Conservation (phyloP, 37 sponge, comb jelly and placozoan genomes). For the Amphimedon queenslandica region DNA sequence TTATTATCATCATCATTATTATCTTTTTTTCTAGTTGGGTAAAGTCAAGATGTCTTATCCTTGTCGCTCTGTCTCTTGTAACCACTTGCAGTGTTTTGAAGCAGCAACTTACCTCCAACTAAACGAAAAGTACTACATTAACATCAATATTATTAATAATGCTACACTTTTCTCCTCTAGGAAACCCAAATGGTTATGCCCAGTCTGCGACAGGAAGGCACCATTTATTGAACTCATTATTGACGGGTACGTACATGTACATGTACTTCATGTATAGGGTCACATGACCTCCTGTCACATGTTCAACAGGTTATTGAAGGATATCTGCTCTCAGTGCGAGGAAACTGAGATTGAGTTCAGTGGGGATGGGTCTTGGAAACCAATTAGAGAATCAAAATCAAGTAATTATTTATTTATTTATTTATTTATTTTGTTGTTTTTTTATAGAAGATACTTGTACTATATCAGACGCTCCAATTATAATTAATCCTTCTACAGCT, state of each 20-base stretch:
- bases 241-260: constrained; percentile 78
- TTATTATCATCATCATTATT: not conserved
- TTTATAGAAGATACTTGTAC: not conserved
- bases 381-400: too few species aligned
- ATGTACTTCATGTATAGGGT: too few species aligned
- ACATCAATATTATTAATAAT: too few species aligned
- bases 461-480: not conserved
- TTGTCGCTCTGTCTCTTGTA: constrained; percentile 70
- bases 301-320: constrained; percentile 71
- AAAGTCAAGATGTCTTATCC: constrained; percentile 78
- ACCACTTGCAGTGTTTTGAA: constrained; percentile 96
- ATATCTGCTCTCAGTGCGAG: constrained; percentile 41
- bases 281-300: too few species aligned
- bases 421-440: too few species aligned
- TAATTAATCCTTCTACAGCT: not conserved
- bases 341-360: constrained; percentile 59
- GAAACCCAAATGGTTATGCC: constrained; percentile 91
- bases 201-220: constrained; percentile 84
- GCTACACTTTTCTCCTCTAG: constrained; percentile 6
- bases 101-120: constrained; percentile 84
- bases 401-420: too few species aligned
- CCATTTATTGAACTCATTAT: constrained; percentile 56
- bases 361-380: constrained; percentile 68
- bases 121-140: constrained; percentile 90
- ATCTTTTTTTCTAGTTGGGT: constrained; percentile 52